Percentiles rank a stretch among this genome's conserved stretches.
These are phyloP conservation scores for Rhopilema esculentum DNA, from an alignment of 30 jellyfish, hydroid and myxozoan genomes.

Conservation along the genomic window DNA sequence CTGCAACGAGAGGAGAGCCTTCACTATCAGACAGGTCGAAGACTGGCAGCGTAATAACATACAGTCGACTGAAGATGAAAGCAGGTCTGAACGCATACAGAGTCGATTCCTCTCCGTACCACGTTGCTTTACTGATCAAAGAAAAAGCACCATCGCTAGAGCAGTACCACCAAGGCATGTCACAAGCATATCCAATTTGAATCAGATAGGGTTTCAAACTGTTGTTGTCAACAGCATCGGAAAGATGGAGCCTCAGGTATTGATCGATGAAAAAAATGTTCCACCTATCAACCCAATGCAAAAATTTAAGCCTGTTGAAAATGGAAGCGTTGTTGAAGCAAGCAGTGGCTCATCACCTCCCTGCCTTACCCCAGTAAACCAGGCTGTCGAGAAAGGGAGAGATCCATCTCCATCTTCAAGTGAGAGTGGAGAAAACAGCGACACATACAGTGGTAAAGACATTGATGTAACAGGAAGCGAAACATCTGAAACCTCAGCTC, in stretches of 20 bases:
- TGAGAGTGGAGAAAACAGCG: constrained; percentile 38
- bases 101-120: neutral
- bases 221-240: neutral
- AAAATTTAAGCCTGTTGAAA: neutral
- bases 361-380: neutral
- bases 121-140: neutral
- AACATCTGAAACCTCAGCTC: constrained; percentile 34
- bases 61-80: constrained; percentile 11
- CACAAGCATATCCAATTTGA: neutral
- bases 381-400: neutral
- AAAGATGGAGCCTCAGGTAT: neutral
- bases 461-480: constrained; percentile 45
- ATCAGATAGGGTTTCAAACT: neutral
- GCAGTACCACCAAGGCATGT: neutral
- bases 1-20: constrained; percentile 50
- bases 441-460: constrained; percentile 21
- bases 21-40: constrained; percentile 46
- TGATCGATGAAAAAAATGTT: neutral
- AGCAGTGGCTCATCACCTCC: neutral
- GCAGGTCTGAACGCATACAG: neutral
- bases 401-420: constrained; percentile 19
- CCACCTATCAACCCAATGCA: neutral
- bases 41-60: constrained; percentile 48
- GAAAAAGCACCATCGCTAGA: neutral
- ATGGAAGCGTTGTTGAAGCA: neutral